Evolutionary conservation across 2,888 invertebrate genomes (phyloP).

Genomic region (Drosophila suboccidentalis): DNA sequence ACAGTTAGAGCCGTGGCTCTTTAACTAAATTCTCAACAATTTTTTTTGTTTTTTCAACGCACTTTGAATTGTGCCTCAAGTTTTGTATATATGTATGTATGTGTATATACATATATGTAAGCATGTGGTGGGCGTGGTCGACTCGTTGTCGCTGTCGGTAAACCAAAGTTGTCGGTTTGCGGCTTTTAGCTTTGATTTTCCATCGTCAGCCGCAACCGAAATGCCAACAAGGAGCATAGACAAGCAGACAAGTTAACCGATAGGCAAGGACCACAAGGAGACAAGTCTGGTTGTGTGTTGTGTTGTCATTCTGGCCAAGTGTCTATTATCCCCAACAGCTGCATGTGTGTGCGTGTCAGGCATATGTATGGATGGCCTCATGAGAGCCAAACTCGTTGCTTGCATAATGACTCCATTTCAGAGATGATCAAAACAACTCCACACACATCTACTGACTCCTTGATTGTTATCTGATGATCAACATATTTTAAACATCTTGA

Average conservation of each 20-base stretch:
- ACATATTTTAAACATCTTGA: too few relatives aligned
- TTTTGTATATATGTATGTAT: constrained; percentile 13
- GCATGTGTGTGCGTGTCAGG: constrained; percentile 52
- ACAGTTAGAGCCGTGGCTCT: constrained; percentile 2
- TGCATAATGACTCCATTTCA: constrained; percentile 14
- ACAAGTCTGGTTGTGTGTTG: not conserved
- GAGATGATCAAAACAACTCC: not conserved
- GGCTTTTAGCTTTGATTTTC: constrained; percentile 47
- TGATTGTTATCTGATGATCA: too few relatives aligned
- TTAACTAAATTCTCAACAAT: not conserved
- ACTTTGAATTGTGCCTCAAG: constrained; percentile 9
- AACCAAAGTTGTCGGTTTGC: constrained; percentile 40
- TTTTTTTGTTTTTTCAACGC: not conserved
- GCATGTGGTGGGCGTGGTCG: constrained; percentile 29
- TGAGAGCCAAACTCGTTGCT: not conserved
- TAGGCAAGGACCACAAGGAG: constrained; percentile 7
- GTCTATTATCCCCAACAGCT: constrained; percentile 58
- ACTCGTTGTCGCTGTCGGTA: constrained; percentile 10
- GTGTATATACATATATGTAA: too few relatives aligned
- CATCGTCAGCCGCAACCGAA: constrained; percentile 31
- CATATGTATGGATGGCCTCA: constrained; percentile 38
- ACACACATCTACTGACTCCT: too few relatives aligned
- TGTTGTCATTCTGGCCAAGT: constrained; percentile 55
- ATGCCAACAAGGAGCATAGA: constrained; percentile 15
- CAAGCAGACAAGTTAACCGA: constrained; percentile 5